A percentile compares a stretch with the other conserved stretches of the same genome.
These are phyloP conservation scores for Silvanus unidentatus DNA, from an alignment of 2,888 invertebrate species.

Conservation along the genomic window DNA sequence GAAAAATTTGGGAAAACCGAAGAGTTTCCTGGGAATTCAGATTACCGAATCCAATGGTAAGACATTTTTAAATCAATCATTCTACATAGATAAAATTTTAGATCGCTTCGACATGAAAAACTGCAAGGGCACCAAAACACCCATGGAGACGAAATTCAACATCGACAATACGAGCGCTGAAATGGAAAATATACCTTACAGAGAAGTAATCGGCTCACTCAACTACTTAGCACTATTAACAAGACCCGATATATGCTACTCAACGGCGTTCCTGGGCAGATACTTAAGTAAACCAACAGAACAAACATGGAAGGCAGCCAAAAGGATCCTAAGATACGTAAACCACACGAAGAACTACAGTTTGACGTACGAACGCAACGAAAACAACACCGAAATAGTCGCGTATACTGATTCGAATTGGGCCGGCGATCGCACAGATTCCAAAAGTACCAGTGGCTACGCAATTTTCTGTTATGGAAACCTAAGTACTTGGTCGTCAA, in stretches of 20 bases:
- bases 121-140: not conserved
- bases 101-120: conserved; percentile 8
- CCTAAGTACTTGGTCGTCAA: conserved; percentile 13
- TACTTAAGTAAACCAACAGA: conserved; percentile 13
- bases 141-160: conserved; percentile 11
- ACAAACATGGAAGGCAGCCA: conserved; percentile 18
- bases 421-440: conserved; percentile 14
- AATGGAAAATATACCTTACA: conserved; percentile 11
- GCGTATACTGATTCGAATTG: conserved; percentile 20
- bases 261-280: conserved; percentile 15
- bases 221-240: conserved; percentile 11
- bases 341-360: conserved; percentile 14
- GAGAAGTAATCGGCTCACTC: conserved; percentile 13
- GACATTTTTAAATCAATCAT: conserved; percentile 4
- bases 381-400: conserved; percentile 4
- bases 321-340: conserved; percentile 20
- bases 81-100: conserved; percentile 6
- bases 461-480: conserved; percentile 12
- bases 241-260: conserved; percentile 16
- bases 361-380: conserved; percentile 8
- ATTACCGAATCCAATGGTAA: conserved; percentile 6
- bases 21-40: conserved; percentile 13
- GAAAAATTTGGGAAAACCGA: conserved; percentile 12
- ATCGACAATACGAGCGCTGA: not conserved
- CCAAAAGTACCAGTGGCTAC: conserved; percentile 20